phyloP scores from a whole-genome alignment of 2,888 invertebrate genomes.

The Stenichneumon culpator region DNA sequence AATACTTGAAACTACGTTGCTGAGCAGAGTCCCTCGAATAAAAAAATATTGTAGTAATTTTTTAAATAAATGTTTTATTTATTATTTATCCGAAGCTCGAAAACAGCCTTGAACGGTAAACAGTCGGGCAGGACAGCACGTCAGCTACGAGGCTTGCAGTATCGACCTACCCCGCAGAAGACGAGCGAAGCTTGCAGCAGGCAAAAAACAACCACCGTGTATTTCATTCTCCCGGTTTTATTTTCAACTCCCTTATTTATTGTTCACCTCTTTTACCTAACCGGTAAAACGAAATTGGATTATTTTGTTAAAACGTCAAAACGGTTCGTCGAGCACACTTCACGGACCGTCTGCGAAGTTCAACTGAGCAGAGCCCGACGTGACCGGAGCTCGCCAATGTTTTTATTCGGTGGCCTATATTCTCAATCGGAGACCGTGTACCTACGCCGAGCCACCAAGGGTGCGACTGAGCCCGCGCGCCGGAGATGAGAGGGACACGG shows the following conservation, averaged over 20 bases:
- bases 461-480: constrained; percentile 55
- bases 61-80: too few relatives aligned
- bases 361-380: constrained; percentile 53
- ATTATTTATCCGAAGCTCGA: background rate
- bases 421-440: constrained; percentile 64
- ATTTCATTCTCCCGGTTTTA: constrained; percentile 69
- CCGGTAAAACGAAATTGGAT: background rate
- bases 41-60: too few relatives aligned
- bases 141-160: constrained; percentile 32
- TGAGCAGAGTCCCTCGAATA: too few relatives aligned
- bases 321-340: constrained; percentile 34
- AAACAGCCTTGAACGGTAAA: background rate
- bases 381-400: constrained; percentile 39
- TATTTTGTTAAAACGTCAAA: constrained; percentile 5
- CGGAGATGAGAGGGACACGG: constrained; percentile 37
- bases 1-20: too few relatives aligned
- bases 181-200: constrained; percentile 72
- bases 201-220: constrained; percentile 68
- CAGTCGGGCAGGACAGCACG: constrained; percentile 2
- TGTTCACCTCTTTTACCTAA: constrained; percentile 2
- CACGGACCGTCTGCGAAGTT: constrained; percentile 51
- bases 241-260: background rate
- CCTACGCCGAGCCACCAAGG: constrained; percentile 63
- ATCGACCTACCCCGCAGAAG: constrained; percentile 76
- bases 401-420: constrained; percentile 67